A percentile compares a stretch with the other conserved stretches of the same genome.
Conservation (phyloP, 2,113 vertebrate species). For the Centropristis striata region DNA sequence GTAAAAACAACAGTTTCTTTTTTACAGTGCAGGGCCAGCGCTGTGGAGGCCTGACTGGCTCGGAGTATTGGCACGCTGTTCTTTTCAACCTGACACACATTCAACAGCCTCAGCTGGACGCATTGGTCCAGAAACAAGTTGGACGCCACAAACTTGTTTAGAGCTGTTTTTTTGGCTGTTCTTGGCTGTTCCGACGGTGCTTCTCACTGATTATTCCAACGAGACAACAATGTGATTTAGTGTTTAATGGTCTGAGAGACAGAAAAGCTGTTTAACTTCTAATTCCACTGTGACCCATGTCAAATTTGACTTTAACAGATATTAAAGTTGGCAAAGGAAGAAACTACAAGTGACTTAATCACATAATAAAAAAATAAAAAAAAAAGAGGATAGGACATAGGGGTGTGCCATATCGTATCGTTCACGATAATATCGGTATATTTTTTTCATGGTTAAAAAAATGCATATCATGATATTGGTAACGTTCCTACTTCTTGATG, state of each 20-base stretch:
- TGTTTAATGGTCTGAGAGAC: conserved; percentile 7
- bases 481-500: too few relatives aligned
- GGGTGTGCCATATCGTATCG: too few relatives aligned
- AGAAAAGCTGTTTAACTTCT: conserved; percentile 21
- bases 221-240: conserved; percentile 22
- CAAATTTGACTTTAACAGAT: conserved; percentile 28
- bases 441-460: too few relatives aligned
- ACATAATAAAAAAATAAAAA: too few relatives aligned
- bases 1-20: too few relatives aligned
- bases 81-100: conserved; percentile 59
- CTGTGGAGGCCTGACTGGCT: conserved; percentile 48
- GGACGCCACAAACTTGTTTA: conserved; percentile 31
- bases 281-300: conserved; percentile 29
- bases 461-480: too few relatives aligned
- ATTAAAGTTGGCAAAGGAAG: conserved; percentile 16
- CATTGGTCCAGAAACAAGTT: conserved; percentile 33
- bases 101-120: conserved; percentile 52
- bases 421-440: too few relatives aligned
- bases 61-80: conserved; percentile 34
- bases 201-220: not conserved
- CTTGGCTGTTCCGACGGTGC: not conserved
- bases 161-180: too few relatives aligned
- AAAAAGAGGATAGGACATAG: conserved; percentile 33
- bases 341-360: conserved; percentile 31
- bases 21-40: conserved; percentile 27